phyloP scores from a whole-genome alignment of 2,797 vertebrate species.

The Cygnus olor region DNA sequence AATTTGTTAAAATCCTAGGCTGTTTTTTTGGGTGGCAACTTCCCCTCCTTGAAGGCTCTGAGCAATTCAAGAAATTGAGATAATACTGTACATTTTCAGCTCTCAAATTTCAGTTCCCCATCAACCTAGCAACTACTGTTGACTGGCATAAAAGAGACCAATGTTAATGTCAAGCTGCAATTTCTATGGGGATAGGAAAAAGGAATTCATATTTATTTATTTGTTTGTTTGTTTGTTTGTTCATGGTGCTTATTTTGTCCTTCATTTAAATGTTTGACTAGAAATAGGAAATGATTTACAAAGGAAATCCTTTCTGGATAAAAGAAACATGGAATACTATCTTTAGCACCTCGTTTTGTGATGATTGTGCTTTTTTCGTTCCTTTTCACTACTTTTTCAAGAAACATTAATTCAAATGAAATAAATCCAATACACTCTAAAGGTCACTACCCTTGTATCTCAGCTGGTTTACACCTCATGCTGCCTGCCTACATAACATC shows the following conservation, averaged over 20 bases:
- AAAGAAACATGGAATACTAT: background rate
- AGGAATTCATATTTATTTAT: background rate
- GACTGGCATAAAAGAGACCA: background rate
- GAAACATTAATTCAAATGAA: background rate
- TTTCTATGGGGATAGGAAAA: background rate
- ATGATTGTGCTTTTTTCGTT: background rate
- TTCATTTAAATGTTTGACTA: background rate
- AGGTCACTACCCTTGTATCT: background rate
- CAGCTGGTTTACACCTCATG: background rate
- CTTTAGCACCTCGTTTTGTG: background rate
- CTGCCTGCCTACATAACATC: background rate
- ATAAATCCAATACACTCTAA: slow-evolving; percentile 3
- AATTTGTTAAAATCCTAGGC: background rate
- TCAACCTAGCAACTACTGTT: background rate
- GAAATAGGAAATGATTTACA: background rate
- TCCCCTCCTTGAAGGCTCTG: background rate
- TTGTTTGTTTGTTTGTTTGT: background rate
- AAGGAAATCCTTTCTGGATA: background rate
- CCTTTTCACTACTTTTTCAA: background rate
- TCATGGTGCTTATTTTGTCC: background rate
- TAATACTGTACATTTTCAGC: background rate
- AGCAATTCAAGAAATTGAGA: background rate
- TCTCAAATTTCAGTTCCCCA: background rate
- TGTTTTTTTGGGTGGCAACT: background rate
- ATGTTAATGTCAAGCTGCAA: background rate